These are phyloP conservation scores for Gopherus evgoodei DNA, from an alignment of 2,113 vertebrate species.

Conservation along the genomic window DNA sequence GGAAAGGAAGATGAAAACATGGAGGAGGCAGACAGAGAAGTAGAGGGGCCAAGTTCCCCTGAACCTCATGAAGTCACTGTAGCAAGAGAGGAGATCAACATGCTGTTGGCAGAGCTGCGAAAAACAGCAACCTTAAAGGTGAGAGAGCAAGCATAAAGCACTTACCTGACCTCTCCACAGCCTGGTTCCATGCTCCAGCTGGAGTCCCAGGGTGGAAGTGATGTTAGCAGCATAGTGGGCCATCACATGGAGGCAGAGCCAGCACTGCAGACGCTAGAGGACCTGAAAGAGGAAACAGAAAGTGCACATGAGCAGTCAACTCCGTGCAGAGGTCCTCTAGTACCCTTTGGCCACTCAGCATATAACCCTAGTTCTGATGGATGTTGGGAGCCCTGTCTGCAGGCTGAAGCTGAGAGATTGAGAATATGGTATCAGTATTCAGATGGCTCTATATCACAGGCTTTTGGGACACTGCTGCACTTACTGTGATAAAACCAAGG, in stretches of 20 bases:
- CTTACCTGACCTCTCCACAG: too few relatives aligned
- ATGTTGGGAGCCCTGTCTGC: neutral
- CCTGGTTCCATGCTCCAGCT: neutral
- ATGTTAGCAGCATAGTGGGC: neutral
- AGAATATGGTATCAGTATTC: neutral
- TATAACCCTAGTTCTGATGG: neutral
- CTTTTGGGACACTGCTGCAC: neutral
- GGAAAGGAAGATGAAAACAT: neutral
- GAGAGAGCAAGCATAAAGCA: neutral
- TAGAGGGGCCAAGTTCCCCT: neutral
- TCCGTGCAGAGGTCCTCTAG: neutral
- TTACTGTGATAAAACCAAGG: neutral
- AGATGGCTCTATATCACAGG: neutral
- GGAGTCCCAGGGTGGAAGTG: accelerated
- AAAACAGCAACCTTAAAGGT: conserved; percentile 68
- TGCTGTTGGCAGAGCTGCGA: conserved; percentile 68
- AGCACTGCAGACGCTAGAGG: neutral
- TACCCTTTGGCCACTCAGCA: neutral
- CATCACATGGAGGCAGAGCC: neutral
- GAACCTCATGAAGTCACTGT: conserved; percentile 66
- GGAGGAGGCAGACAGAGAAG: neutral
- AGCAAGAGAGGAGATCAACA: conserved; percentile 72
- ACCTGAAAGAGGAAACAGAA: neutral
- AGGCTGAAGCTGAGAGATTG: neutral
- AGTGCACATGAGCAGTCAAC: neutral